Conservation (phyloP, 1,140 invertebrate genomes). For the Drosophila yakuba region DNA sequence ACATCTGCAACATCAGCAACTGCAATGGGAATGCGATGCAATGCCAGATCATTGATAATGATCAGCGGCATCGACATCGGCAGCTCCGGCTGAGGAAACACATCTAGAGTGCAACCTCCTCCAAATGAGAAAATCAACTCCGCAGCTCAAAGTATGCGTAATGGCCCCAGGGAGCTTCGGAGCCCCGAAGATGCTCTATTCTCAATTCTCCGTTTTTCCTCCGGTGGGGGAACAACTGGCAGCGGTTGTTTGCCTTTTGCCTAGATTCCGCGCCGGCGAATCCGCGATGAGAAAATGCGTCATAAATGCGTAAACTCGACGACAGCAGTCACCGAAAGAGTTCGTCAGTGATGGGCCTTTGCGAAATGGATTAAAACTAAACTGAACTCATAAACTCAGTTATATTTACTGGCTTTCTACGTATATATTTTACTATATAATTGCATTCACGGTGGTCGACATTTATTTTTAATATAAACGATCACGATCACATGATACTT, state of each 20-base stretch:
- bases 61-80: conserved; percentile 48
- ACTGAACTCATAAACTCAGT: not conserved
- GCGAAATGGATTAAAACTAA: not conserved
- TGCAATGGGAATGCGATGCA: conserved; percentile 63
- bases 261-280: conserved; percentile 43
- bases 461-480: not conserved
- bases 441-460: not conserved
- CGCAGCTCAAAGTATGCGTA: conserved; percentile 80
- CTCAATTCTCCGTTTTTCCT: conserved; percentile 23
- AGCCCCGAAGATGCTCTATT: conserved; percentile 22
- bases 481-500: conserved; percentile 15
- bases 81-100: conserved; percentile 15
- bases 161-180: conserved; percentile 76
- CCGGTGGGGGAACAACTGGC: conserved; percentile 52
- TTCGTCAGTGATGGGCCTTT: conserved; percentile 7
- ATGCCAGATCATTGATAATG: conserved; percentile 80
- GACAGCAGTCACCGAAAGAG: conserved; percentile 48
- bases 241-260: conserved; percentile 61
- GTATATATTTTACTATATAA: too few relatives aligned
- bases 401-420: not conserved
- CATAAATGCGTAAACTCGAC: conserved; percentile 83
- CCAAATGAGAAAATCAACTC: conserved; percentile 63
- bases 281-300: conserved; percentile 82
- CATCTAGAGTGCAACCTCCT: conserved; percentile 60
- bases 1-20: conserved; percentile 15